Evolutionary conservation across 2,888 invertebrate genomes (phyloP), one percentile per base, ranked within the genome.

Genomic region (Euplexia lucipara): DNA sequence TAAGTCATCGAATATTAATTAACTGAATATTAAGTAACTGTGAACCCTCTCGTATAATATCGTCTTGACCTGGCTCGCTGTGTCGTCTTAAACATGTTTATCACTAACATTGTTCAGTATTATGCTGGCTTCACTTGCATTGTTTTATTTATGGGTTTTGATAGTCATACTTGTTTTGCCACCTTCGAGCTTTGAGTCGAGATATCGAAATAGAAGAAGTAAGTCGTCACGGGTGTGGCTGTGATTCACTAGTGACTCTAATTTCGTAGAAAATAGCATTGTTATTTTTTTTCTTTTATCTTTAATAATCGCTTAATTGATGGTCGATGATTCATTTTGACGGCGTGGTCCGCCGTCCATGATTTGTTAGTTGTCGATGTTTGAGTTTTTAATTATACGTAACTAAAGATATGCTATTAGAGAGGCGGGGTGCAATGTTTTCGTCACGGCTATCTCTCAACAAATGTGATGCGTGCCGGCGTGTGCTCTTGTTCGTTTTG

Each of bases 381-480:
- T 94, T 93, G 91, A 94, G 91, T 91, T 94, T 94, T 93, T 94
- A 95, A 94, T 94, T 94, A 92, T 82, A 92, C 92, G 90, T 90
- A 91, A 92, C 92, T 91, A 93, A 93, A 93, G 89, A 88, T 85
- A 83, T 88, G 89, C 90, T 91, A 91, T 94, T 92, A 91, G 88
- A 86, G 86, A 87, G 92, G 90, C 91, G 92, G 90, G 87, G 88
- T 89, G 86, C 84, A 83, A 84, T 81, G 83, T 78, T 88, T 91
- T 92, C 88, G 92, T 91, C 92, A 91, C 90, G 91, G 90, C 76
- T 84, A 83, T 91, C 87, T 83, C 82, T 87, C 84, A 83, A 83
- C 83, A 73, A 75, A 80, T 85, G 79, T 85, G 83, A 85, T 86
- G 86, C 81, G 81, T 51, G 26, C 3, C 26, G 26, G 26, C 26